phyloP scores from a whole-genome alignment of 2,113 vertebrate genomes.

The Catagonus wagneri region DNA sequence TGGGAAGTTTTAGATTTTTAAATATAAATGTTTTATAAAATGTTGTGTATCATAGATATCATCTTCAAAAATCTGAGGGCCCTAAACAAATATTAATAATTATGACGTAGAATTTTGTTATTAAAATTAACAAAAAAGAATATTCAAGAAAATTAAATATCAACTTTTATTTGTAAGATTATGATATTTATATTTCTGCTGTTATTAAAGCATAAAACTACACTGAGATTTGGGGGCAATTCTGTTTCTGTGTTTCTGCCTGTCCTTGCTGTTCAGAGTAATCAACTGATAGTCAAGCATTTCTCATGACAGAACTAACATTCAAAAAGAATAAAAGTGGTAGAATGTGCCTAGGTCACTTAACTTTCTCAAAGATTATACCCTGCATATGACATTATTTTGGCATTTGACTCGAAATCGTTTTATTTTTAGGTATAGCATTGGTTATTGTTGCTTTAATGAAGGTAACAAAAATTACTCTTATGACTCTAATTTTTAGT shows the following conservation, averaged over 20 bases:
- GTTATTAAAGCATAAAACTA: neutral
- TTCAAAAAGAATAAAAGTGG: neutral
- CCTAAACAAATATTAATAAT: neutral
- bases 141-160: neutral
- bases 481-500: neutral
- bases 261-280: neutral
- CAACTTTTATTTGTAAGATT: neutral
- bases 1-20: neutral
- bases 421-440: neutral
- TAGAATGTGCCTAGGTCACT: neutral
- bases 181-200: neutral
- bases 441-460: neutral
- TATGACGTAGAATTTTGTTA: neutral
- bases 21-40: neutral
- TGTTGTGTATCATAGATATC: neutral
- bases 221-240: neutral
- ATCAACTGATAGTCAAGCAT: neutral
- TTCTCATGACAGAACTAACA: neutral
- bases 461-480: neutral
- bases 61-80: neutral
- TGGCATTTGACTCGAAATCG: neutral
- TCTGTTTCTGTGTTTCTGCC: neutral
- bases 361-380: neutral
- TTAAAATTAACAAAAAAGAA: neutral
- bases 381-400: neutral